Base-by-base conservation (phyloP, 2,888 invertebrate species). In the Pantelozetes paolii region DNA sequence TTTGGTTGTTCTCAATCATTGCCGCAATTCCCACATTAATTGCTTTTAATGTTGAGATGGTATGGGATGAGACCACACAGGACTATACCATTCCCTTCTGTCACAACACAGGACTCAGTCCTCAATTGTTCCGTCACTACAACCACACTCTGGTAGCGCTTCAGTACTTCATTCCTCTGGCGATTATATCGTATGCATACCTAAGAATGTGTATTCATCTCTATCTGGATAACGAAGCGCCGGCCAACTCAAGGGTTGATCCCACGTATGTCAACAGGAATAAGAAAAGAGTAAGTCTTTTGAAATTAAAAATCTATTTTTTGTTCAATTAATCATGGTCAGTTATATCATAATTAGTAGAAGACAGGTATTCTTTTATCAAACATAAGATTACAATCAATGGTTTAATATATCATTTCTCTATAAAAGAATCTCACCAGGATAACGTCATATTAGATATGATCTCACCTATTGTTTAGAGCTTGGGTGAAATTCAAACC, bases 171-270 rank as follows among this genome's bases (percentile, higher is more conserved):
- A 88, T 90, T 64, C 94, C 93, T 0, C 84, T 93, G 77, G 86
- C 88, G 78, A 88, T 93, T 78, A 92, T 94, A 80, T 88, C 89
- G 71, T 90, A 88, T 80, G 91, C 91, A 18, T 94, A 94, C 82
- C 87, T 86, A 62, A 85, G 90, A 80, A 91, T 93, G 87, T 90
- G 89, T 0, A 85, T 89, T 79, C 87, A 88, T 78, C 84, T 93
- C 5, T 54, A 57, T 40, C 54, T n/a, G 26, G 64, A 64, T n/a
- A 45, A 57, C 23, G 71, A 74, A 23, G 70, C 57, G 11, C 50
- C 74, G 40, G 62, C 42, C 23, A 62, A 59, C 28, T 45, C 69
- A 1, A 59, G 74, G 30, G 70, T 57, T 40, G 74, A 74, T 36
- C 57, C 45, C 0, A 69, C 36, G 18, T 30, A 57, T 26, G 74